A percentile compares a stretch with the other conserved stretches of the same genome.
Conservation (phyloP, 2,113 vertebrate genomes). For the Isichthys henryi region DNA sequence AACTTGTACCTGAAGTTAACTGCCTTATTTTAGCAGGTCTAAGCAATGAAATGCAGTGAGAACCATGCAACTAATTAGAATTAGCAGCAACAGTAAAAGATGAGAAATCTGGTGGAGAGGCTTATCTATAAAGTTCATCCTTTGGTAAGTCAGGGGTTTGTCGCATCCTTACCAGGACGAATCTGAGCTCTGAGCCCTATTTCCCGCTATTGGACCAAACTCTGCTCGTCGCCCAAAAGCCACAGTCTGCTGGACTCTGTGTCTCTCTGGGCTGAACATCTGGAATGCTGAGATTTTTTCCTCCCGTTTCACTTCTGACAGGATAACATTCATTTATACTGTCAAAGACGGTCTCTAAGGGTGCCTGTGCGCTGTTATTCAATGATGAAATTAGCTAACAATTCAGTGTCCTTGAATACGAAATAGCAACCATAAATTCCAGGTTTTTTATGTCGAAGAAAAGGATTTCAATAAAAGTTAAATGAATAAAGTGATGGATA, state of each 20-base stretch:
- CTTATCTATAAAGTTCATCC: neutral
- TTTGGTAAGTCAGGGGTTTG: neutral
- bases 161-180: neutral
- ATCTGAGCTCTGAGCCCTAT: neutral
- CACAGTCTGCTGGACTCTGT: constrained; percentile 51
- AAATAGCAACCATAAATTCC: neutral
- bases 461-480: neutral
- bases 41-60: neutral
- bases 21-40: neutral
- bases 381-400: neutral
- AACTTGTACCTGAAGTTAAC: neutral
- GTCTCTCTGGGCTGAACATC: constrained; percentile 43
- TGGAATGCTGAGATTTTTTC: constrained; percentile 57
- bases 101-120: neutral
- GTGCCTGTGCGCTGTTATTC: neutral
- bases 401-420: neutral
- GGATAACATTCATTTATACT: neutral
- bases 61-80: neutral
- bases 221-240: constrained; percentile 59
- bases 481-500: neutral
- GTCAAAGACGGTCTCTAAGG: neutral
- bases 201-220: constrained; percentile 13
- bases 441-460: neutral
- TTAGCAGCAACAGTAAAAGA: neutral
- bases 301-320: constrained; percentile 40